phyloP scores from a whole-genome alignment of 2,888 invertebrate species.

The Sinhomidia bicolor region DNA sequence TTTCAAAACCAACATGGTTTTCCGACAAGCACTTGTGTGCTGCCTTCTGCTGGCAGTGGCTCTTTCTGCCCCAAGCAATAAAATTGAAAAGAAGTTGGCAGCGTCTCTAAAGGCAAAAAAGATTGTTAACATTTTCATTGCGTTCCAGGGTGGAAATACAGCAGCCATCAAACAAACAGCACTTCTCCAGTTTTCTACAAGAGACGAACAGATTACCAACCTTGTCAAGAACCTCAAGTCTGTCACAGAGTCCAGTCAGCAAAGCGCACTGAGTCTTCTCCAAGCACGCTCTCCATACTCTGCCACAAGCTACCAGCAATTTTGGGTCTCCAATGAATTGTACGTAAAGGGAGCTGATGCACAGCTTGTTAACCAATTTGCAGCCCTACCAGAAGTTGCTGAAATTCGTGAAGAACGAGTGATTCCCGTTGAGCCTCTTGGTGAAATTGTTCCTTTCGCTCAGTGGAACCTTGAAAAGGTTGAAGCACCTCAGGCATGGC shows the following conservation, averaged over 20 bases:
- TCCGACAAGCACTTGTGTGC: conserved; percentile 11
- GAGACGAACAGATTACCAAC: not conserved
- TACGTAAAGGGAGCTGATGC: conserved; percentile 22
- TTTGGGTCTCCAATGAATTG: conserved; percentile 49
- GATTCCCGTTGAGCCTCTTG: not conserved
- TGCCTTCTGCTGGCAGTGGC: conserved; percentile 22
- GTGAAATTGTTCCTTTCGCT: not conserved
- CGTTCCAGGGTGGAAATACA: conserved; percentile 12
- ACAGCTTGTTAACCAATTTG: conserved; percentile 19
- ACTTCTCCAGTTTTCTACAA: not conserved
- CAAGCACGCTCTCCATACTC: not conserved
- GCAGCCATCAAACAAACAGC: not conserved
- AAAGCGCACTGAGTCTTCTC: not conserved
- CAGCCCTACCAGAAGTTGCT: conserved; percentile 19
- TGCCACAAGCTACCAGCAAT: not conserved
- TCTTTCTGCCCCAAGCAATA: conserved; percentile 47
- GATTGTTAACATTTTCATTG: conserved; percentile 27
- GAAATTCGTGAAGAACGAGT: conserved; percentile 41
- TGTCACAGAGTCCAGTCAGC: not conserved
- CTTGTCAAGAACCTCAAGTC: not conserved
- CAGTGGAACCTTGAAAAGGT: conserved; percentile 59
- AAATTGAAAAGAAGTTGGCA: conserved; percentile 25
- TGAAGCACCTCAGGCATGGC: conserved; percentile 60
- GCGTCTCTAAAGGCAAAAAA: not conserved
- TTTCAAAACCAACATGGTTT: not conserved